Evolutionary conservation across 2,888 invertebrate genomes (phyloP).

Genomic region (Sinodicranocentrus sp.): DNA sequence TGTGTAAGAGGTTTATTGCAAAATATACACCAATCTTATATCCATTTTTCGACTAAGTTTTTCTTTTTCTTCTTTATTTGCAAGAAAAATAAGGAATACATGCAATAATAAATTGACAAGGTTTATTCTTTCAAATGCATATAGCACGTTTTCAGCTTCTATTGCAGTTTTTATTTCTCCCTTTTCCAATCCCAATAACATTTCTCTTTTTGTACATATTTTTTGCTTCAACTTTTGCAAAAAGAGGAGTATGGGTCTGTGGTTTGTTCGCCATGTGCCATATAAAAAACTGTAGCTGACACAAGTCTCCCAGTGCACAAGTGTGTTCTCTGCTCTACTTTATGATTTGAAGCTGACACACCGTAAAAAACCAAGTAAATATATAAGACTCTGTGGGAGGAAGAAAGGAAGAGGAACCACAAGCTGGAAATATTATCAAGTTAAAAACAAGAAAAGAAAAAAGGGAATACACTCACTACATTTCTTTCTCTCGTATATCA

Average conservation of each 20-base stretch:
- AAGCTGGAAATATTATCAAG: slow-evolving; percentile 32
- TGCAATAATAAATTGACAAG: too few species aligned
- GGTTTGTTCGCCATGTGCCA: too few species aligned
- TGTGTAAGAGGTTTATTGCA: slow-evolving; percentile 39
- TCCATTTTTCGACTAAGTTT: too few species aligned
- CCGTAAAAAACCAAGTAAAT: slow-evolving; percentile 45
- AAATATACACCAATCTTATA: too few species aligned
- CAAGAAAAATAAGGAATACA: too few species aligned
- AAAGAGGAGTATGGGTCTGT: too few species aligned
- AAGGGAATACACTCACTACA: background rate
- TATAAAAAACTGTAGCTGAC: slow-evolving; percentile 17
- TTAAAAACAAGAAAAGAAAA: slow-evolving; percentile 20
- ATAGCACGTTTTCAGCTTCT: background rate
- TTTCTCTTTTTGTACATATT: slow-evolving; percentile 9
- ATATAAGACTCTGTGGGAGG: slow-evolving; percentile 10
- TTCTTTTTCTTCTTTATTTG: too few species aligned
- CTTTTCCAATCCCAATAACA: slow-evolving; percentile 21
- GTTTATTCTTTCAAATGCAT: too few species aligned
- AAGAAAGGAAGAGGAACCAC: slow-evolving; percentile 14
- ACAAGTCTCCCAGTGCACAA: background rate
- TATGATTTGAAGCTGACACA: slow-evolving; percentile 50
- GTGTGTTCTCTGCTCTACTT: slow-evolving; percentile 29
- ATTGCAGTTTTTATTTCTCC: background rate
- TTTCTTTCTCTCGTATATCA: slow-evolving; percentile 13
- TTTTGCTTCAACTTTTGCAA: too few species aligned